Conservation (phyloP, 2,888 invertebrate genomes). For the Coleophora deauratella region DNA sequence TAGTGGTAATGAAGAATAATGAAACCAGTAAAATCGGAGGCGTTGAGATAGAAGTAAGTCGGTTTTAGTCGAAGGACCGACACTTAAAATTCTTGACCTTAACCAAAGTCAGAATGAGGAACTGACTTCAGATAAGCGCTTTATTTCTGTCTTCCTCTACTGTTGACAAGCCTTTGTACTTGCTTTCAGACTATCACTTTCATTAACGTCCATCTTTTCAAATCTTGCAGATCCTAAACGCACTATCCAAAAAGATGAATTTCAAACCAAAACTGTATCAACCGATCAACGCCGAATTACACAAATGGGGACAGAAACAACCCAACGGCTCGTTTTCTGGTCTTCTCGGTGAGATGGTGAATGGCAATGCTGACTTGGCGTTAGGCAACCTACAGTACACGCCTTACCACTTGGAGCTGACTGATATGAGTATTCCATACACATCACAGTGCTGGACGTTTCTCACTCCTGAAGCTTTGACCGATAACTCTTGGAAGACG, state of each 20-base stretch:
- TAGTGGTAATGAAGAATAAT: slow-evolving; percentile 58
- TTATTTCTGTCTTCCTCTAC: no score
- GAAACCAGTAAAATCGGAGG: slow-evolving; percentile 65
- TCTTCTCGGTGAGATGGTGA: slow-evolving; percentile 81
- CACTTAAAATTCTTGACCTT: no score
- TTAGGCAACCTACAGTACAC: slow-evolving; percentile 86
- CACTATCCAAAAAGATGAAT: slow-evolving; percentile 80
- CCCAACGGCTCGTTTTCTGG: slow-evolving; percentile 81
- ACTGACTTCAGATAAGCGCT: no score
- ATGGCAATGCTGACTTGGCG: slow-evolving; percentile 80
- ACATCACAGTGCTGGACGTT: slow-evolving; percentile 90
- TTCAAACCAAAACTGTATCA: slow-evolving; percentile 81
- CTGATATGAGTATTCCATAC: slow-evolving; percentile 85
- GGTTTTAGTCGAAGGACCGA: slow-evolving; percentile 15
- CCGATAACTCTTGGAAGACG: slow-evolving; percentile 89
- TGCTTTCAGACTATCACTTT: no score
- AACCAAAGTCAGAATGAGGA: no score
- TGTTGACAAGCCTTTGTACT: no score
- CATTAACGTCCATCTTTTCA: not conserved
- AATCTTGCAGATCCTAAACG: slow-evolving; percentile 75
- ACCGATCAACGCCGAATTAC: slow-evolving; percentile 70
- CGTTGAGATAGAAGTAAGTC: slow-evolving; percentile 79
- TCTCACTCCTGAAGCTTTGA: slow-evolving; percentile 85
- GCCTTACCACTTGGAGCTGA: slow-evolving; percentile 76
- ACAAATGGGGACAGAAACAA: slow-evolving; percentile 80